Conservation (phyloP, 1,140 invertebrate genomes). For the Pseudomyrmex sp. region DNA sequence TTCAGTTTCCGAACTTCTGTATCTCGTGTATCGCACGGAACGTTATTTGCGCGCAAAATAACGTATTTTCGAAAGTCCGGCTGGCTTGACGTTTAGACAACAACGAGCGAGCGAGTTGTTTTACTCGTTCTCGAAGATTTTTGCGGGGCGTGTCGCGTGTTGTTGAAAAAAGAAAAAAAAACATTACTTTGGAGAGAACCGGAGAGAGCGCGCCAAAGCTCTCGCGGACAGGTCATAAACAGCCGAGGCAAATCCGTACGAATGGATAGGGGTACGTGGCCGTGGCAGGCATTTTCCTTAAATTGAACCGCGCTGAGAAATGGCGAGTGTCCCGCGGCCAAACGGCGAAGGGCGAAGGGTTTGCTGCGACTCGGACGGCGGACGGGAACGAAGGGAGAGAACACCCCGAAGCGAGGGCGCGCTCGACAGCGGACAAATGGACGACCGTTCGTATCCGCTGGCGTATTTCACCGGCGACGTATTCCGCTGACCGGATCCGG, state of each 20-base stretch:
- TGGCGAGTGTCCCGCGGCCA: constrained; percentile 69
- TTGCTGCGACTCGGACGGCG: constrained; percentile 13
- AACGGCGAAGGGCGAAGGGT: constrained; percentile 34
- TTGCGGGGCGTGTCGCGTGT: no score
- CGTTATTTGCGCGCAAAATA: constrained; percentile 1
- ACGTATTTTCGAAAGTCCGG: constrained; percentile 5
- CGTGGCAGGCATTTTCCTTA: constrained; percentile 73
- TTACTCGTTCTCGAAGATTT: no score
- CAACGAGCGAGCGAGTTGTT: no score
- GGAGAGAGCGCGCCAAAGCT: background rate
- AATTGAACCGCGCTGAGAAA: constrained; percentile 79
- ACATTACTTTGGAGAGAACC: background rate
- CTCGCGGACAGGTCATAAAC: constrained; percentile 16
- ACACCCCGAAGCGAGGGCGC: constrained; percentile 30
- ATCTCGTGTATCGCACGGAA: constrained; percentile 6
- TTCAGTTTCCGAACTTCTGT: constrained; percentile 28
- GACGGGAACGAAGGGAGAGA: constrained; percentile 31
- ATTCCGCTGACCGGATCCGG: constrained; percentile 69
- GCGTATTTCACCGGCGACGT: constrained; percentile 75
- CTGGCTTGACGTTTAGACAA: background rate
- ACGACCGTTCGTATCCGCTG: constrained; percentile 77
- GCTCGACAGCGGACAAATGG: constrained; percentile 78
- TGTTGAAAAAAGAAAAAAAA: no score
- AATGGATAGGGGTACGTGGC: constrained; percentile 69
- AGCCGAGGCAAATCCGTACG: constrained; percentile 73